Evolutionary conservation across 2,797 vertebrate genomes (phyloP), one percentile per base, ranked within the genome.

Genomic region (Spatula clypeata): DNA sequence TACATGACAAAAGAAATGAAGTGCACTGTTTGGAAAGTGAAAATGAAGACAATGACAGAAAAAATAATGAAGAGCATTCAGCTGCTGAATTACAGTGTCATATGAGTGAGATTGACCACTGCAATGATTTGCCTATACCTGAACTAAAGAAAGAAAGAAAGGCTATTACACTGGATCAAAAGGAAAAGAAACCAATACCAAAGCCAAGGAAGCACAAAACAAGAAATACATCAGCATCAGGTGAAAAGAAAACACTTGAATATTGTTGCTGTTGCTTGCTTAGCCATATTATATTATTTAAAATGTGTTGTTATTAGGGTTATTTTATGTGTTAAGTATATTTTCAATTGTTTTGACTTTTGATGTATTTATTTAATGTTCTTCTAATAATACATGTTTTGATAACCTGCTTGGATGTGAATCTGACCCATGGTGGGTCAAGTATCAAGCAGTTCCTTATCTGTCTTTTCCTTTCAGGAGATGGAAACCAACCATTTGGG

Each of bases 11-110:
- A 91, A 75, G 84, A 60, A 66, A 94, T 45, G 26, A 85, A 85
- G 89, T 91, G 75, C 36, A 40, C 64, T 40, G 19, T 94, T 86
- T 99, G 91, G 99, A 99, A 98, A 97, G 93, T 40, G 97, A 94
- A 88, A 98, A 90, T 90, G 91, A 89, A 34, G 27, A 26, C 38
- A 94, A 45, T 67, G 42, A 66, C 19, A 69, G 88, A 91, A 77
- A 88, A 82, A 85, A 90, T 47, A 86, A 94, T 34, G 73, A 61
- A 53, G 49, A 54, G 0, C n/a, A 47, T 87, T 94, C 79, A 55
- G 27, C 74, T 77, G 60, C 80, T 34, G 86, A 96, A 57, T 21
- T 19, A 19, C 14, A 9, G 2, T 1, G 2, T 70, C 69, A 31
- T 54, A 72, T 54, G 51, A 58, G 47, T 73, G 92, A 79, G 77